Percentiles rank a stretch among this genome's conserved stretches.
These are phyloP conservation scores for Drosophila fungiperda DNA, from an alignment of 2,888 invertebrate species.

Conservation along the genomic window DNA sequence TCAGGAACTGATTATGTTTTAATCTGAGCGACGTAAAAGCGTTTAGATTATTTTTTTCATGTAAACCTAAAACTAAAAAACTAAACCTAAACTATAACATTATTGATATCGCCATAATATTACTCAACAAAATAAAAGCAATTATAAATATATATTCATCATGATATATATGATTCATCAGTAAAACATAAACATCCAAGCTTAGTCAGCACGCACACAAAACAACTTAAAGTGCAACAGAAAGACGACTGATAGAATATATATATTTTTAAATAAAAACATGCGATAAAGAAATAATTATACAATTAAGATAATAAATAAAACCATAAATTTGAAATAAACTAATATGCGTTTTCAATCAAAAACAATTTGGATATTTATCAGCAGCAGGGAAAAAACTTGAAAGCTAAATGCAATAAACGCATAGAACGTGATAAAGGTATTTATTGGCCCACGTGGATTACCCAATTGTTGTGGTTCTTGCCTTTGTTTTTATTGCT, in stretches of 20 bases:
- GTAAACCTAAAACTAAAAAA: not conserved
- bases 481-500: slow-evolving; percentile 6
- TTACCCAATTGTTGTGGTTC: slow-evolving; percentile 12
- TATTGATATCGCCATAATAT: not conserved
- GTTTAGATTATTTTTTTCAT: not conserved
- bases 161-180: slow-evolving; percentile 8
- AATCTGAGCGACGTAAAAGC: not conserved
- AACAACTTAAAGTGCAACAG: slow-evolving; percentile 7
- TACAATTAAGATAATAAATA: not conserved
- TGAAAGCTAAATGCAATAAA: slow-evolving; percentile 50
- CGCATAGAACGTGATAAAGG: slow-evolving; percentile 34
- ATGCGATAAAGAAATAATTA: not conserved
- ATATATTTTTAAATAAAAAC: not conserved
- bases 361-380: slow-evolving; percentile 27
- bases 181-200: slow-evolving; percentile 8
- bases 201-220: slow-evolving; percentile 28
- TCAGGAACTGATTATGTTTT: not conserved
- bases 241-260: not conserved
- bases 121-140: not conserved
- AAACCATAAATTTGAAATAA: not conserved
- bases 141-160: not conserved
- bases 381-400: slow-evolving; percentile 25
- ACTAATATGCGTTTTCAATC: slow-evolving; percentile 20
- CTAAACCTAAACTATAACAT: not conserved
- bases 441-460: slow-evolving; percentile 42